These are phyloP conservation scores for Globicephala melas DNA, from an alignment of 2,113 vertebrate species.

Conservation along the genomic window DNA sequence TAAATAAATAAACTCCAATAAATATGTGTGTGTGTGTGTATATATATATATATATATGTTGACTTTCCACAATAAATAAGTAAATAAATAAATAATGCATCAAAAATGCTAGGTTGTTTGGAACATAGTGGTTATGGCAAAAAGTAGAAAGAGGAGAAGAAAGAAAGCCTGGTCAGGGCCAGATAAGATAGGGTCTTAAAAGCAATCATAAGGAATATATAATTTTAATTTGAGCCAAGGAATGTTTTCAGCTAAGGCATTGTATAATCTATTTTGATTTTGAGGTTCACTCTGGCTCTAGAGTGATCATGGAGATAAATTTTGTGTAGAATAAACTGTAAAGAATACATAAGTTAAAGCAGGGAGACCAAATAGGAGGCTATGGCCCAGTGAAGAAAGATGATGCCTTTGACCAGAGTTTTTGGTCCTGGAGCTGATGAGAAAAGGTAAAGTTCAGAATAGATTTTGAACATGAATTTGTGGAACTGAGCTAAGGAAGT, in stretches of 20 bases:
- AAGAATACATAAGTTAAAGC: background rate
- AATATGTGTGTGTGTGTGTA: too few species aligned
- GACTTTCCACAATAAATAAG: too few species aligned
- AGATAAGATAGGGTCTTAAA: rapidly evolving
- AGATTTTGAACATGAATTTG: background rate
- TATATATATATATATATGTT: too few species aligned
- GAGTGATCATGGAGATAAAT: background rate
- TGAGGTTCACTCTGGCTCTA: background rate
- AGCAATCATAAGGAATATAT: background rate
- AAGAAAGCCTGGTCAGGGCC: background rate
- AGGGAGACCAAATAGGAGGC: too few species aligned
- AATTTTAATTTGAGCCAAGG: background rate
- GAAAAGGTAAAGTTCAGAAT: background rate
- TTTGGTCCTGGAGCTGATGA: background rate
- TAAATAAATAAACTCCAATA: too few species aligned
- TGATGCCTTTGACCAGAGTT: background rate
- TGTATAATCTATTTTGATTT: background rate
- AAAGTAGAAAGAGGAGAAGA: background rate
- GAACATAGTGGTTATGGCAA: background rate
- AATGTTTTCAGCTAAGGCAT: background rate
- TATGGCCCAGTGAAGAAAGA: background rate
- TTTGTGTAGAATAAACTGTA: background rate
- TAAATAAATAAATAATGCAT: too few species aligned
- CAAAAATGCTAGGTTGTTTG: background rate
- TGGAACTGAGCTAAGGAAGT: background rate